A percentile compares a stretch with the other conserved stretches of the same genome.
Evolutionary conservation across 2,113 vertebrate genomes (phyloP).

Genomic region (Corythoichthys haematopterus): DNA sequence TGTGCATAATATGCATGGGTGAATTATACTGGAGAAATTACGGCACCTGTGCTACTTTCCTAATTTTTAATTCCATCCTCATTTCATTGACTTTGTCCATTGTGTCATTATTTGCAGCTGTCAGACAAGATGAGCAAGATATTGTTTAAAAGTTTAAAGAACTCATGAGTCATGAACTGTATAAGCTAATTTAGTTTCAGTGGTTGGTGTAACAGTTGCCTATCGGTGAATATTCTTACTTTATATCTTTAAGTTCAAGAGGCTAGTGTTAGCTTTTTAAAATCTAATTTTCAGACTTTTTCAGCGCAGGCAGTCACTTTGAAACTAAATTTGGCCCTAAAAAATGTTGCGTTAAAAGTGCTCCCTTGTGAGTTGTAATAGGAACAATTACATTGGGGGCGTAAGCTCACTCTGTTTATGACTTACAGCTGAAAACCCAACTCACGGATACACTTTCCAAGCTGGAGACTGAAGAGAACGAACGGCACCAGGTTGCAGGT

Average conservation of each 20-base stretch:
- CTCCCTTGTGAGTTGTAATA: neutral
- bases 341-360: neutral
- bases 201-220: neutral
- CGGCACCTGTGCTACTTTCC: neutral
- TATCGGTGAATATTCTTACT: neutral
- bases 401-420: conserved; percentile 16
- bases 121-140: neutral
- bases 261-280: too few relatives aligned
- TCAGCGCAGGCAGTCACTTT: neutral
- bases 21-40: too few relatives aligned
- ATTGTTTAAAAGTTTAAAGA: neutral
- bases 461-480: conserved; percentile 81
- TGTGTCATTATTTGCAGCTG: neutral
- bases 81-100: conserved; percentile 9
- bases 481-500: conserved; percentile 84
- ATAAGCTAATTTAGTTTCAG: neutral
- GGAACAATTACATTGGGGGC: neutral
- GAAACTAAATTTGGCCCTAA: neutral
- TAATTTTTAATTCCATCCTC: conserved; percentile 1
- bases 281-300: too few relatives aligned
- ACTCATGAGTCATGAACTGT: neutral
- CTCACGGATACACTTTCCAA: conserved; percentile 83
- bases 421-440: conserved; percentile 86
- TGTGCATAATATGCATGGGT: too few relatives aligned
- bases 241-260: too few relatives aligned